Base-by-base conservation (phyloP, 2,113 vertebrate genomes). In the Periophthalmodon schlosseri region DNA sequence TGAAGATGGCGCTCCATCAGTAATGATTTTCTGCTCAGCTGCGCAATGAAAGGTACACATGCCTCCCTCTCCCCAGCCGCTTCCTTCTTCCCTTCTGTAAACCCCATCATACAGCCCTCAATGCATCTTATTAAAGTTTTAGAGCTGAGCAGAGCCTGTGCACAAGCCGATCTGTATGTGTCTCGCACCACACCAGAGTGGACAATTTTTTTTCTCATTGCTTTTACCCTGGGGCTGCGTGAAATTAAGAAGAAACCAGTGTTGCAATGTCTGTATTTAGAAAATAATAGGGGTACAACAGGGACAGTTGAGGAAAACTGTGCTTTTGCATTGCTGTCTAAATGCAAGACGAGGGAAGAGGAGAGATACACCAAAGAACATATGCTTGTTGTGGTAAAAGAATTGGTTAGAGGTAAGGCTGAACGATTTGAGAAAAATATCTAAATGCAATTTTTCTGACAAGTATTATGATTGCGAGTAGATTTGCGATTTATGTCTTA, bases 1-100 rank as follows among this genome's bases (percentile, higher is more conserved):
- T 82, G 78, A 89, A 89, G 76, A 91, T 83, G 83, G 84, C 34
- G 64, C 79, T 91, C 86, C 75, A 91, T 91, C 89, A 87, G 85
- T 89, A 86, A 87, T 86, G 84, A 93, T 93, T 92, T 93, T 92
- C 89, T 87, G 90, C 91, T 90, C 84, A 78, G 77, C 77, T 86
- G 89, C 87, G 77, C 88, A 76, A 82, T 81, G 85, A 83, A 83
- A 88, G 76, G 73, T 75, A 75, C 80, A 80, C 84, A 82, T 83
- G 76, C 77, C 57, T 78, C 28, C 33, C 80, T 76, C 81, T 60
- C 60, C 57, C 79, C 21, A 36, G 12, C 52, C 20, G 34, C 60
- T 77, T 64, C 69, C 61, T 44, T 14, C 68, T 69, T 36, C 33
- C 74, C 49, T 61, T 75, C 66, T 72, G 78, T 73, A 85, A 85